Percentiles rank a stretch among this genome's conserved stretches.
Conservation (phyloP, 2,888 invertebrate genomes). For the Drosophila crucigera region DNA sequence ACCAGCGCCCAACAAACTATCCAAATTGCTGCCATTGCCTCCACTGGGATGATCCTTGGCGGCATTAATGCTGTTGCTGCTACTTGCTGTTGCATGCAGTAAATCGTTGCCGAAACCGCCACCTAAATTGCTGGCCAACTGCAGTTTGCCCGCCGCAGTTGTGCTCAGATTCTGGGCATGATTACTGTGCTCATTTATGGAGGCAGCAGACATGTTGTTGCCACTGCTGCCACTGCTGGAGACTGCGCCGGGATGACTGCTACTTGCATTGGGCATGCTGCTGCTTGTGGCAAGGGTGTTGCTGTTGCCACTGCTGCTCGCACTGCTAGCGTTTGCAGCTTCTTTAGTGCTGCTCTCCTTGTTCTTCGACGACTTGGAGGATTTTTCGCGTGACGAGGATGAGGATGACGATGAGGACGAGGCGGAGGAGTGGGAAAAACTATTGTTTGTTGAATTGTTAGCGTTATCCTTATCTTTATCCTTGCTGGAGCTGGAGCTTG, state of each 20-base stretch:
- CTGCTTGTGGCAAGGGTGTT: constrained; percentile 25
- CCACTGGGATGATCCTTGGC: constrained; percentile 45
- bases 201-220: constrained; percentile 6
- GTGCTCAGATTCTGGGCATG: constrained; percentile 66
- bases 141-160: constrained; percentile 46
- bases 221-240: constrained; percentile 43
- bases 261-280: constrained; percentile 29
- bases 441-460: constrained; percentile 56
- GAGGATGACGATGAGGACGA: constrained; percentile 82
- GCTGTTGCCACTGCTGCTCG: constrained; percentile 41
- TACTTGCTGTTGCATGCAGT: constrained; percentile 24
- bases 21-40: constrained; percentile 35
- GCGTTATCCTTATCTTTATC: constrained; percentile 82
- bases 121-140: constrained; percentile 52
- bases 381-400: constrained; percentile 83
- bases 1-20: constrained; percentile 60
- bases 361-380: constrained; percentile 84
- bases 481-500: constrained; percentile 82
- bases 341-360: constrained; percentile 71
- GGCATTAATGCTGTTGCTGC: constrained; percentile 18
- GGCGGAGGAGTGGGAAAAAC: constrained; percentile 61
- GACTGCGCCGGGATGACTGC: constrained; percentile 44
- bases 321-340: constrained; percentile 26
- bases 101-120: constrained; percentile 51
- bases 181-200: constrained; percentile 57